Evolutionary conservation across 2,888 invertebrate genomes (phyloP).

Genomic region (Cantharis rustica): DNA sequence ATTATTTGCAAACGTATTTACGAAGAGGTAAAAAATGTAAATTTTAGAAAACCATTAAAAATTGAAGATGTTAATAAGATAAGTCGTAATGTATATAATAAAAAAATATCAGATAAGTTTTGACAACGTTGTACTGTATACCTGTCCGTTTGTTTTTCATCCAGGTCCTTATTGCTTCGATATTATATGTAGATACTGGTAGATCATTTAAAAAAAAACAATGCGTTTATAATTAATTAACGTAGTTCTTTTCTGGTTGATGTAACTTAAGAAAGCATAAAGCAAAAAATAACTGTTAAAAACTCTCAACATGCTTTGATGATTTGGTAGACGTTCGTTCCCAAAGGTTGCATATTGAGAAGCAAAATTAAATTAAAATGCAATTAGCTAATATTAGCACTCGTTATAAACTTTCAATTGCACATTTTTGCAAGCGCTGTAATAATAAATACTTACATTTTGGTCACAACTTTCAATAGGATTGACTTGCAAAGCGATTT

Average conservation of each 20-base stretch:
- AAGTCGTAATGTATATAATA: background rate
- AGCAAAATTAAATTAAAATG: background rate
- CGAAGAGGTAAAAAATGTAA: too few relatives aligned
- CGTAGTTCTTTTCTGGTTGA: background rate
- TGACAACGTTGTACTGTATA: too few relatives aligned
- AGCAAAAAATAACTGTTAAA: background rate
- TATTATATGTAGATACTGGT: too few relatives aligned
- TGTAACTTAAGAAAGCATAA: background rate
- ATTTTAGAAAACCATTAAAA: background rate
- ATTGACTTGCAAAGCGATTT: slow-evolving; percentile 45
- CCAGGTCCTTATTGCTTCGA: too few relatives aligned
- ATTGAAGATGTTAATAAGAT: background rate
- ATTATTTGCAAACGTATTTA: too few relatives aligned
- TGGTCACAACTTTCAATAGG: slow-evolving; percentile 41
- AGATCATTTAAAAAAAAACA: too few relatives aligned
- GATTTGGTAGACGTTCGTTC: background rate
- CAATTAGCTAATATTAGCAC: background rate
- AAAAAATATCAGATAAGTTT: background rate
- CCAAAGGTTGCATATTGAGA: background rate
- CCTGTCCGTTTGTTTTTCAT: too few relatives aligned
- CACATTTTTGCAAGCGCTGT: slow-evolving; percentile 17
- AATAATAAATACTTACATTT: slow-evolving; percentile 45
- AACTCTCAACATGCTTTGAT: background rate
- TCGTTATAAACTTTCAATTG: slow-evolving; percentile 18
- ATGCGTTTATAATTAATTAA: too few relatives aligned